Base-by-base conservation (phyloP, 1,140 invertebrate species). In the Drosophila bifasciata region DNA sequence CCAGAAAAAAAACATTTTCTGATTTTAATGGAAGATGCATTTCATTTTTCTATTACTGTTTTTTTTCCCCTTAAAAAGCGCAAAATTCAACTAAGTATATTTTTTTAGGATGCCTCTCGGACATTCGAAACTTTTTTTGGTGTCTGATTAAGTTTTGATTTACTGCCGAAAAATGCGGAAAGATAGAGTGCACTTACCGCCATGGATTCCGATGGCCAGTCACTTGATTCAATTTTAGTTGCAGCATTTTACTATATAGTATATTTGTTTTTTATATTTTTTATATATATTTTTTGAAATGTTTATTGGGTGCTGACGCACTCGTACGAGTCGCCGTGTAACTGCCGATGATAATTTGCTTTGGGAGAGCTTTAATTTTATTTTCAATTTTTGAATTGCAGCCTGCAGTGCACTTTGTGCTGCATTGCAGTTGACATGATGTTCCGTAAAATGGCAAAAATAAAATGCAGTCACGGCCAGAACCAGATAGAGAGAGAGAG, bases 351-450 rank as follows among this genome's bases (percentile, higher is more conserved):
- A 60, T 75, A 77, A 64, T 72, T 67, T 58, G 69, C 79, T 56
- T 75, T 76, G 70, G 48, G 70, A 64, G 68, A 62, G 85, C 69
- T 86, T 86, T 88, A 76, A 86, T 85, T 85, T 86, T 79, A 88
- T 81, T 86, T 85, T 72, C 77, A 85, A 81, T 81, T 88, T 86
- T 76, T 86, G 83, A 88, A 88, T 77, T 88, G 71, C 72, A 60
- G 72, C 0, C 11, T 13, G 32, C 32, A 13, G 50, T 75, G 76
- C 67, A 68, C 62, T 86, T 80, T 80, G 62, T 69, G 67, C 81
- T 80, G 80, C 76, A 86, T 67, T 85, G 80, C 80, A 86, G 81
- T 61, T 85, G 80, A 86, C 80, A 76, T 86, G 81, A 76, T 86
- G 81, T 79, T 77, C 51, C 32, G 59, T 36, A 80, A 85, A 86